Evolutionary conservation across 2,888 invertebrate species (phyloP).

Genomic region (Dorcus hopei): DNA sequence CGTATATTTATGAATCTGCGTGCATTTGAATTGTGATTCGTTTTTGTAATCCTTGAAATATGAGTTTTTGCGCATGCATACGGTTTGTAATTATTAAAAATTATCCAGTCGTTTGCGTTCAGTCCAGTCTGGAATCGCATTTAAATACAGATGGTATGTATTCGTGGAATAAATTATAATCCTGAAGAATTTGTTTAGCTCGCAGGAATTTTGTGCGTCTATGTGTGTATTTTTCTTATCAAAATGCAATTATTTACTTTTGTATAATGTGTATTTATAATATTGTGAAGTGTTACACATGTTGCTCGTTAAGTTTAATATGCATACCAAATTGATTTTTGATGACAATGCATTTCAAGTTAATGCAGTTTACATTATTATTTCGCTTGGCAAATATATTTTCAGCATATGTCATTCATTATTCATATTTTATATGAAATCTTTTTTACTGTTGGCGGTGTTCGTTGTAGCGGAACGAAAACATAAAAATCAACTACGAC

Average conservation of each 20-base stretch:
- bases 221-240: neutral
- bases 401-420: conserved; percentile 20
- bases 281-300: neutral
- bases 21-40: neutral
- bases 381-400: conserved; percentile 14
- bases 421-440: neutral
- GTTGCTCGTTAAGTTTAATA: conserved; percentile 1
- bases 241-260: neutral
- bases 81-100: neutral
- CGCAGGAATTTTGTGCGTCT: neutral
- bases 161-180: neutral
- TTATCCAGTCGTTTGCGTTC: neutral
- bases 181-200: neutral
- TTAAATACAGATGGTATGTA: neutral
- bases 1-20: neutral
- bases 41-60: neutral
- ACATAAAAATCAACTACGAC: neutral
- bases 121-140: neutral
- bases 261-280: neutral
- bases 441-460: neutral
- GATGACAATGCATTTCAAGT: conserved; percentile 20
- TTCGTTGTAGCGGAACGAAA: neutral
- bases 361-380: conserved; percentile 20
- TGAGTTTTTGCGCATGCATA: neutral
- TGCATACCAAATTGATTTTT: conserved; percentile 15